phyloP scores from a whole-genome alignment of 2,113 vertebrate species.

The Gnathonemus echidnorhynchus region DNA sequence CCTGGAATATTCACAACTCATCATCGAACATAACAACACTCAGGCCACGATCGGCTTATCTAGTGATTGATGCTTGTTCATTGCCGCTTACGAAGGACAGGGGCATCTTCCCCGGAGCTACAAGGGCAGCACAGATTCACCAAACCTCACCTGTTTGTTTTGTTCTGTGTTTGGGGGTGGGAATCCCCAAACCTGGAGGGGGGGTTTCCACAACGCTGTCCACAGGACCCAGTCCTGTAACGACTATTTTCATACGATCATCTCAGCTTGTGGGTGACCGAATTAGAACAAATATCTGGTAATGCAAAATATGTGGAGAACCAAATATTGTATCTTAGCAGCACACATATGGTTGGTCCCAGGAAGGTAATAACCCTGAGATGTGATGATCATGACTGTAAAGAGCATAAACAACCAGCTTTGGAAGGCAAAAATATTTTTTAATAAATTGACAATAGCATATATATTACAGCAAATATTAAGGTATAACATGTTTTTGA shows the following conservation, averaged over 20 bases:
- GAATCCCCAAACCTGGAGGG: background rate
- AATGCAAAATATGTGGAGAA: background rate
- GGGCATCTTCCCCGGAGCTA: background rate
- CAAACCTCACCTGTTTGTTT: background rate
- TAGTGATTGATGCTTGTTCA: background rate
- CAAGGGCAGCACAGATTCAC: background rate
- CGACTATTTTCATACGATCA: background rate
- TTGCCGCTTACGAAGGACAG: background rate
- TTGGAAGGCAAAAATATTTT: background rate
- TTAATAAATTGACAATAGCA: background rate
- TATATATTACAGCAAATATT: background rate
- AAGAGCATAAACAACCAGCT: background rate
- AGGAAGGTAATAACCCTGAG: background rate
- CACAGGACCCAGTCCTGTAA: background rate
- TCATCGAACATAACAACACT: background rate
- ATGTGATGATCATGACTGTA: background rate
- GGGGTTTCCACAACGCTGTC: background rate
- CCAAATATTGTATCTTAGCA: background rate
- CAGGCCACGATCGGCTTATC: background rate
- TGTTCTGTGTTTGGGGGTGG: background rate
- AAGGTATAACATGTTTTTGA: background rate
- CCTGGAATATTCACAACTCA: background rate
- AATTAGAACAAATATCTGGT: background rate
- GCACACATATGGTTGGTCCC: background rate
- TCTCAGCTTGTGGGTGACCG: background rate